phyloP scores from a whole-genome alignment of 1,140 invertebrate genomes.

The Telenomus remus region DNA sequence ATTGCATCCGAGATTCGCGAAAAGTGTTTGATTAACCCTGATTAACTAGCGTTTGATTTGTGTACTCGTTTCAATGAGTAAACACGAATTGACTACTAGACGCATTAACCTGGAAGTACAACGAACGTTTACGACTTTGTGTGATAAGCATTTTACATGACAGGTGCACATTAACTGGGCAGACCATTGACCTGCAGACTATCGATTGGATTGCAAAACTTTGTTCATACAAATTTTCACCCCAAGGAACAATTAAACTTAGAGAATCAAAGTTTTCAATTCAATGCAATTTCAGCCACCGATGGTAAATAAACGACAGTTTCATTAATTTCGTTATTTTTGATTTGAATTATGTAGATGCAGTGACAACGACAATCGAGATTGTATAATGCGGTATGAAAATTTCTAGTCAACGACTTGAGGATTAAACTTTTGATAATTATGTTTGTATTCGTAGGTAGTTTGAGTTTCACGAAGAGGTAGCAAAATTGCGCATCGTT shows the following conservation, averaged over 20 bases:
- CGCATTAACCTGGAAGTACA: slow-evolving; percentile 26
- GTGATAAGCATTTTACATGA: slow-evolving; percentile 30
- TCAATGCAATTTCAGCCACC: too few species aligned
- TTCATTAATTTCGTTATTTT: background rate
- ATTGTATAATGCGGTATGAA: background rate
- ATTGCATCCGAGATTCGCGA: too few species aligned
- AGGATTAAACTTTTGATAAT: slow-evolving; percentile 1
- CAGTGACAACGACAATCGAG: too few species aligned
- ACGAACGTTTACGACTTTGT: slow-evolving; percentile 28
- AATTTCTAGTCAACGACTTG: slow-evolving; percentile 2
- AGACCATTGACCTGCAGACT: slow-evolving; percentile 39
- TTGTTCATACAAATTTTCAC: background rate
- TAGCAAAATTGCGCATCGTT: slow-evolving; percentile 15
- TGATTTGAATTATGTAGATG: background rate
- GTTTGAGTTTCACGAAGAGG: slow-evolving; percentile 13
- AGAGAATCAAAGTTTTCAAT: slow-evolving; percentile 3
- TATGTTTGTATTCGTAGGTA: slow-evolving; percentile 1
- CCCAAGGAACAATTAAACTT: slow-evolving; percentile 4
- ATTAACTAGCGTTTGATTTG: too few species aligned
- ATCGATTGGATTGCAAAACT: slow-evolving; percentile 41
- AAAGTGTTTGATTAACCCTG: too few species aligned
- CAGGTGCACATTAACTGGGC: slow-evolving; percentile 37
- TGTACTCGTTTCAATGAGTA: too few species aligned
- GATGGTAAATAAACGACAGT: too few species aligned
- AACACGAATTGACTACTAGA: too few species aligned